Evolutionary conservation across 2,113 vertebrate genomes (phyloP), one percentile per base, ranked within the genome.

Genomic region (Neolamprologus longior): DNA sequence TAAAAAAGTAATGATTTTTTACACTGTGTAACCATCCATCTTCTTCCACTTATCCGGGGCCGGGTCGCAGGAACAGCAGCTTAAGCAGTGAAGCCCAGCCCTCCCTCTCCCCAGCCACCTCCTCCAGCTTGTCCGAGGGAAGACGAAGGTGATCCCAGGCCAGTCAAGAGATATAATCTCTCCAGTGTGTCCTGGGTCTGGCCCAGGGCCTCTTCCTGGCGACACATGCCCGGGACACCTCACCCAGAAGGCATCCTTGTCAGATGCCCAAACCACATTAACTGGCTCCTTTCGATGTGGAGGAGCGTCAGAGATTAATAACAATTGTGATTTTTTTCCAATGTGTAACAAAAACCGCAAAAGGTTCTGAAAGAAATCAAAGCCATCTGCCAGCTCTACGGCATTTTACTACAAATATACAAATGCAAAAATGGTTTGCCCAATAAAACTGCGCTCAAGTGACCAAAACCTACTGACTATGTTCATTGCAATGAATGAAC

Each of bases 221-320:
- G 26, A 28, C 7, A 58, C 5, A 57, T 57, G 55, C 24, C 7
- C 7, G 2, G 55, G 55, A 57, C 24, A 57, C 13, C 24, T 57
- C 24, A 57, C 24, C 54, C 54, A 57, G 54, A 8, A 57, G 54
- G 54, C 24, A 57, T 57, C 7, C 54, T 57, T 28, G 54, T 57
- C 24, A 57, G 13, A 28, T 15, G 55, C 55, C 13, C 13, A 0
- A 57, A 28, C 24, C 55, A 57, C 55, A 9, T 61, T 0, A 31
- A 31, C 28, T 61, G 57, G 57, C 28, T 61, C 57, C 57, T 4
- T 61, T 31, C 28, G 2, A 61, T 61, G 57, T 61, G 14, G 26
- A 61, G 57, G 57, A 61, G 57, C 3, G 1, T 61, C 57, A 61
- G 14, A 61, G 57, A 17, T 61, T 61, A 61, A 61, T 61, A 61